phyloP scores from a whole-genome alignment of 2,888 invertebrate genomes.

The Drosophila koepferae region DNA sequence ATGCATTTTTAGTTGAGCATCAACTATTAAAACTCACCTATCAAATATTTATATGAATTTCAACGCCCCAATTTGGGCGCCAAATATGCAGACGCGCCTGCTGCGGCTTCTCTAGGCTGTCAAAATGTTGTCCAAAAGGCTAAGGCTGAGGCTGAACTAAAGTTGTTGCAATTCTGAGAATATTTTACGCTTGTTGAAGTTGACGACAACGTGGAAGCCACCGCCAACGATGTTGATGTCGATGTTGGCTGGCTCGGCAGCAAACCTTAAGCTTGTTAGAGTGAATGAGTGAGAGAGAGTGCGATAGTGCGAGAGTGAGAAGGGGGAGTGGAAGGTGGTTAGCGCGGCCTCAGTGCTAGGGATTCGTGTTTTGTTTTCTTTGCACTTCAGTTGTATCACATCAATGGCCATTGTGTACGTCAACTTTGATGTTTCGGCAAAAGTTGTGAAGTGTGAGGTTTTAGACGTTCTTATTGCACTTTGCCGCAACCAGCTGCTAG shows the following conservation, averaged over 20 bases:
- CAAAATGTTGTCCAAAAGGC: slow-evolving; percentile 59
- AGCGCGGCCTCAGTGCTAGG: slow-evolving; percentile 43
- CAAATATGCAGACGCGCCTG: slow-evolving; percentile 24
- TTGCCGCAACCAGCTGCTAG: slow-evolving; percentile 32
- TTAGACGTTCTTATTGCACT: slow-evolving; percentile 80
- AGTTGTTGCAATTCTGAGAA: slow-evolving; percentile 79
- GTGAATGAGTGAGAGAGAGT: not conserved
- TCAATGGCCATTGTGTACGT: slow-evolving; percentile 81
- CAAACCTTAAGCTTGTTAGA: slow-evolving; percentile 26
- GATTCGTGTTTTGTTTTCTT: slow-evolving; percentile 79
- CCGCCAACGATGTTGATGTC: slow-evolving; percentile 61
- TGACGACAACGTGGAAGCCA: slow-evolving; percentile 70
- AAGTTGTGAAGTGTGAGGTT: slow-evolving; percentile 81
- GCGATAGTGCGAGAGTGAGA: not conserved
- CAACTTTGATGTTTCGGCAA: slow-evolving; percentile 82
- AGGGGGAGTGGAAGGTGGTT: not conserved
- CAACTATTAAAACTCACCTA: not conserved
- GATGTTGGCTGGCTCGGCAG: slow-evolving; percentile 19
- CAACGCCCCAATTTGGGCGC: slow-evolving; percentile 30
- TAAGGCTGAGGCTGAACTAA: slow-evolving; percentile 54
- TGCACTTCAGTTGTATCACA: slow-evolving; percentile 80
- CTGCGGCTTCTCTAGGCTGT: slow-evolving; percentile 34
- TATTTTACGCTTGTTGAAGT: slow-evolving; percentile 75
- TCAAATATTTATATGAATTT: too few species aligned
- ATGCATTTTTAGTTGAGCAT: too few species aligned